Conservation (phyloP, 2,113 vertebrate species). For the Rhea pennata region DNA sequence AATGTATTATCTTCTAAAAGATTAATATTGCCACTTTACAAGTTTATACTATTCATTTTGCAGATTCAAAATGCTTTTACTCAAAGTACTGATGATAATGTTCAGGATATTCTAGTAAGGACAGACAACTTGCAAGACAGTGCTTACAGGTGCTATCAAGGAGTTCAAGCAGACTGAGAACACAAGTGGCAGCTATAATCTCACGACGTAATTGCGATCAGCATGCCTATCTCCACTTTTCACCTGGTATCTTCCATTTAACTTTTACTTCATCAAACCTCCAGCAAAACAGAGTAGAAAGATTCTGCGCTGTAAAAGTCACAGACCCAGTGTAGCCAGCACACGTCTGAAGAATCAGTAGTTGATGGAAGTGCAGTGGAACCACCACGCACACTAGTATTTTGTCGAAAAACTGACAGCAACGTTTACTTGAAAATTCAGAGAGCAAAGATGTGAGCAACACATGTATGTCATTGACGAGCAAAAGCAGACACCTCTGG, state of each 20-base stretch:
- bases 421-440: background rate
- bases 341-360: background rate
- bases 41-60: background rate
- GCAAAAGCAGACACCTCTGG: background rate
- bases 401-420: background rate
- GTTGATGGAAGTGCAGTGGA: background rate
- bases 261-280: background rate
- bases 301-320: background rate
- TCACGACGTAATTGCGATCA: accelerated
- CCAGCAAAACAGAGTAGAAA: background rate
- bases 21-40: accelerated
- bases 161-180: background rate
- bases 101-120: background rate
- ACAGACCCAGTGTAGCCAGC: background rate
- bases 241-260: background rate
- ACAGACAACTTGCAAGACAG: background rate
- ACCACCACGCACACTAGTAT: accelerated
- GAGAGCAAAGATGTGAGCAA: background rate
- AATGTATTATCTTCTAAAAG: background rate
- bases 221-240: background rate
- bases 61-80: background rate
- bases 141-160: background rate
- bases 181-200: background rate
- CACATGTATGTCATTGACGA: background rate
- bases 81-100: background rate